These are phyloP conservation scores for Cheumatopsyche charites DNA, from an alignment of 1,140 invertebrate genomes.

Conservation along the genomic window DNA sequence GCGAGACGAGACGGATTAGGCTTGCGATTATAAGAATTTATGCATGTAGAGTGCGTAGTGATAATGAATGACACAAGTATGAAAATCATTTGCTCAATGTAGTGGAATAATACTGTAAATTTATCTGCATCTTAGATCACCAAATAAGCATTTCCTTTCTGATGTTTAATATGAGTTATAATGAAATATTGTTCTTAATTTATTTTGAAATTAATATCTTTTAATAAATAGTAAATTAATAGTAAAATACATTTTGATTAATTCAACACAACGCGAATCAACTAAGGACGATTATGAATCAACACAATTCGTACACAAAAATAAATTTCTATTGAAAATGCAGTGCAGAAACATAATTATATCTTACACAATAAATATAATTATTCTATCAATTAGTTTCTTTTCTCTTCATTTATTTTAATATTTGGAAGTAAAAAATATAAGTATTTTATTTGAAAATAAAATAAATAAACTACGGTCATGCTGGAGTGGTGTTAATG, in stretches of 20 bases:
- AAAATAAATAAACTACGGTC: no score
- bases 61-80: slow-evolving; percentile 4
- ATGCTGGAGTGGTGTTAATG: slow-evolving; percentile 24
- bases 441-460: no score
- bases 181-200: background rate
- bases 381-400: no score
- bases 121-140: slow-evolving; percentile 7
- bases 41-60: slow-evolving; percentile 22
- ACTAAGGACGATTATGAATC: no score
- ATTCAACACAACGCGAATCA: background rate
- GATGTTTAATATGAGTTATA: background rate
- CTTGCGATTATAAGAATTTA: slow-evolving; percentile 19
- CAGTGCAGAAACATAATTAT: no score
- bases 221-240: background rate
- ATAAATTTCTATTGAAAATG: no score
- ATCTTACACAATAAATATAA: no score
- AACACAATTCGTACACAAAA: no score
- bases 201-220: background rate
- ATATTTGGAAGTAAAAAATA: no score
- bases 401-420: no score
- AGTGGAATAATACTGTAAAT: slow-evolving; percentile 24
- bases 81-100: slow-evolving; percentile 30
- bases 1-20: background rate
- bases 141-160: no score
- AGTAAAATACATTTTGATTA: background rate